Conservation (phyloP, 2,888 invertebrate species). For the Athetis lepigone region DNA sequence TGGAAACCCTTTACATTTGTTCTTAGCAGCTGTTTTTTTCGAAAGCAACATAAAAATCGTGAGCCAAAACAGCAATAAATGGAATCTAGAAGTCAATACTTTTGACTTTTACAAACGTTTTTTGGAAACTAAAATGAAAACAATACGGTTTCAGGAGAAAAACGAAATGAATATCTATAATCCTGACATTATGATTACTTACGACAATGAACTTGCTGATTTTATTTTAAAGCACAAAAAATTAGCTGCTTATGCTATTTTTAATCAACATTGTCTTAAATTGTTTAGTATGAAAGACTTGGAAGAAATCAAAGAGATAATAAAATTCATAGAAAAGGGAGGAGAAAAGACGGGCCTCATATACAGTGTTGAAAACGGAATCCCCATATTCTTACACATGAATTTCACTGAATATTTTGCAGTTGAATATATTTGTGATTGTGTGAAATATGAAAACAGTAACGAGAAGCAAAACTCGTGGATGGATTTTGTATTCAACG, state of each 20-base stretch:
- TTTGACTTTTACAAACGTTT: constrained; percentile 41
- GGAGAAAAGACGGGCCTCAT: constrained; percentile 36
- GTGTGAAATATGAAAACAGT: constrained; percentile 16
- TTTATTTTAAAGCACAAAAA: constrained; percentile 43
- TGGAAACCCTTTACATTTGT: constrained; percentile 34
- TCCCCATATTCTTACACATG: constrained; percentile 35
- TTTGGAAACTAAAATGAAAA: constrained; percentile 43
- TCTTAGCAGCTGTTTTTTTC: constrained; percentile 40
- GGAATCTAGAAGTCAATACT: constrained; percentile 35
- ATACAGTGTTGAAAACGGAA: constrained; percentile 18
- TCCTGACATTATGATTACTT: constrained; percentile 19
- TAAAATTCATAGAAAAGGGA: constrained; percentile 23
- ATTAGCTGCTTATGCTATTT: constrained; percentile 39
- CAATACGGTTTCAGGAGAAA: constrained; percentile 43
- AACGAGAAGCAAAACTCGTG: background rate
- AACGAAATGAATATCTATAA: constrained; percentile 32
- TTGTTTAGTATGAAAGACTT: constrained; percentile 14
- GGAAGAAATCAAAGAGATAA: constrained; percentile 9
- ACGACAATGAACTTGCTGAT: constrained; percentile 36
- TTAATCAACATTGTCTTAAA: background rate
- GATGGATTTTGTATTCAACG: background rate
- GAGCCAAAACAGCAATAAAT: constrained; percentile 5
- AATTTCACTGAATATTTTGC: constrained; percentile 45
- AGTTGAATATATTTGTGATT: constrained; percentile 35
- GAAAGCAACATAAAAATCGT: constrained; percentile 24